These are phyloP conservation scores for Vanessa cardui DNA, from an alignment of 2,888 invertebrate species.

Conservation along the genomic window DNA sequence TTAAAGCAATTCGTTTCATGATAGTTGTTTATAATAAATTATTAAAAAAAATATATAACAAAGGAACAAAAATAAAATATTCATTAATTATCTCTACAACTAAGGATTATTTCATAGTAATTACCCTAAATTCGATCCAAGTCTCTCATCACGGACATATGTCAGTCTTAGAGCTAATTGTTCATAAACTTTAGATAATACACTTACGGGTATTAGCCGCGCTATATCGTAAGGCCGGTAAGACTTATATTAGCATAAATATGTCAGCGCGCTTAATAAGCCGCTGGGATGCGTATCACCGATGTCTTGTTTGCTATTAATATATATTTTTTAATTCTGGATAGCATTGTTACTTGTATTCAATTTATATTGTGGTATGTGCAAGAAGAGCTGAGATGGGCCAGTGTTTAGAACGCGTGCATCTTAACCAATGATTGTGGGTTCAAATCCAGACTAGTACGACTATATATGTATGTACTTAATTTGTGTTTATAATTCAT, in stretches of 20 bases:
- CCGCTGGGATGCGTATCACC: background rate
- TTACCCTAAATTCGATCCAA: background rate
- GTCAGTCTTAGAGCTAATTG: conserved; percentile 3
- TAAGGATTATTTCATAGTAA: background rate
- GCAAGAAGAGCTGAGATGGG: no score
- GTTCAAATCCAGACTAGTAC: no score
- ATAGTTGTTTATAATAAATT: no score
- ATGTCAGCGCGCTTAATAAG: conserved; percentile 11
- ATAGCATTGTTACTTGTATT: no score
- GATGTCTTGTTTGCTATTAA: background rate
- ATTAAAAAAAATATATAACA: no score
- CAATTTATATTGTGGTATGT: background rate
- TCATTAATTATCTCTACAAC: background rate
- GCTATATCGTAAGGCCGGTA: background rate
- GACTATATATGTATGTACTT: no score
- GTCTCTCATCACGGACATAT: background rate
- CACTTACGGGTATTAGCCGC: background rate
- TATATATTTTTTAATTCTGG: background rate
- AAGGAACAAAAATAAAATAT: background rate
- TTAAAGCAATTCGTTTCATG: no score
- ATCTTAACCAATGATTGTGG: no score
- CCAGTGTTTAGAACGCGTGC: no score
- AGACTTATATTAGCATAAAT: conserved; percentile 8
- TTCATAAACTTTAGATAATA: background rate
- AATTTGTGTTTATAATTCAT: no score